These are phyloP conservation scores for Anolis apletophallus DNA, from an alignment of 2,797 vertebrate species.

Conservation along the genomic window DNA sequence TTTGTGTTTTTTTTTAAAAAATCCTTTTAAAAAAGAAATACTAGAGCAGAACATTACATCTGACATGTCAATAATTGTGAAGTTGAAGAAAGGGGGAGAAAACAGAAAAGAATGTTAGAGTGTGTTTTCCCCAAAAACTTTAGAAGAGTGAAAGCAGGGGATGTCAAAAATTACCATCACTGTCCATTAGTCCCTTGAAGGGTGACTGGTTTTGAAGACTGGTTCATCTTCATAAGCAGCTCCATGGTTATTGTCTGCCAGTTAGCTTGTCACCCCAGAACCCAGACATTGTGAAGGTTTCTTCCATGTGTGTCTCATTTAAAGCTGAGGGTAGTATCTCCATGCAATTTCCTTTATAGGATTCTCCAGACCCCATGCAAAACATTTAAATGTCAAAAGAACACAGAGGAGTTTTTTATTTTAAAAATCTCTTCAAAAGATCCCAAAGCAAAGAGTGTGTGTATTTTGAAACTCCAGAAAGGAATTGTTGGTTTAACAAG, in stretches of 20 bases:
- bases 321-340: background rate
- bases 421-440: background rate
- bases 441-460: background rate
- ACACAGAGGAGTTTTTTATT: too few relatives aligned
- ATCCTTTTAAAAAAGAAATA: background rate
- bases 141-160: conserved; percentile 2
- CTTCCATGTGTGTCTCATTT: background rate
- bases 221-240: background rate
- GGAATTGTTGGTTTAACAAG: background rate
- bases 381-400: conserved; percentile 1
- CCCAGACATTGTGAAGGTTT: background rate
- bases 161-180: background rate
- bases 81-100: background rate
- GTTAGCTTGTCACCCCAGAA: background rate
- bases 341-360: conserved; percentile 5
- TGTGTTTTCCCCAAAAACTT: background rate
- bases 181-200: background rate
- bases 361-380: conserved; percentile 21
- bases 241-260: background rate
- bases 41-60: conserved; percentile 4
- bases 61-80: conserved; percentile 6
- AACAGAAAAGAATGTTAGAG: background rate
- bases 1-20: background rate
- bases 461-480: background rate
- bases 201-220: conserved; percentile 26